Base-by-base conservation (phyloP, 2,888 invertebrate genomes). In the Heliconius aoede region DNA sequence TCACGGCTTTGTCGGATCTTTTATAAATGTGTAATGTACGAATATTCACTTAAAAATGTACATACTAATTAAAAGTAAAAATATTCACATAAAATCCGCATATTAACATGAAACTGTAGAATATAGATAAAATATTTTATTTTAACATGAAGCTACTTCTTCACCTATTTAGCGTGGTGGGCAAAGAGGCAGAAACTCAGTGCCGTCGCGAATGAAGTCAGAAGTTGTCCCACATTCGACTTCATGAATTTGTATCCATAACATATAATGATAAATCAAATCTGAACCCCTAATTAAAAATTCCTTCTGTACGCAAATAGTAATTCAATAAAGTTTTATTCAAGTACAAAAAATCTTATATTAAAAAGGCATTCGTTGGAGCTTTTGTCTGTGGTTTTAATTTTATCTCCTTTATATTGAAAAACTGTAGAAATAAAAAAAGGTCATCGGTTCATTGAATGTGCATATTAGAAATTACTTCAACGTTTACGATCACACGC, bases 1-100 rank as follows among this genome's bases (percentile, higher is more conserved):
- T 71, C 60, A 36, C 32, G 13, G 32, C 58, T 71, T 60, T 71
- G 58, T 60, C 24, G 36, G 71, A 36, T 60, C 60, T 72, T 58
- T 72, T 72, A 36, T 36, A 51, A 51, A 51, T 51, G 68, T 68
- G 13, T 46, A 46, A 46, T 46, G 4, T 60, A 55, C 26, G 71
- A 72, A 71, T 60, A 60, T 40, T 72, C 60, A 72, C 30, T 72
- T 60, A 24, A 18, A 71, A 60, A 71, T 24, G 0, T 36, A 36
- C 9, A 3, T 26, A 36, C 4, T 60, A 26, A 72, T 36, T 72
- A 60, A 60, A 72, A 58, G 0, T 24, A 8, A 15, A 32, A 24
- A 58, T 36, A 58, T 71, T 58, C 26, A 28, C 3, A 26, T 30
- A 18, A 36, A 58, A 55, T 58, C 36, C 60, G 58, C 36, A 13